Evolutionary conservation across 2,797 vertebrate genomes (phyloP), one percentile per base, ranked within the genome.

Genomic region (Tarsius wallacei): DNA sequence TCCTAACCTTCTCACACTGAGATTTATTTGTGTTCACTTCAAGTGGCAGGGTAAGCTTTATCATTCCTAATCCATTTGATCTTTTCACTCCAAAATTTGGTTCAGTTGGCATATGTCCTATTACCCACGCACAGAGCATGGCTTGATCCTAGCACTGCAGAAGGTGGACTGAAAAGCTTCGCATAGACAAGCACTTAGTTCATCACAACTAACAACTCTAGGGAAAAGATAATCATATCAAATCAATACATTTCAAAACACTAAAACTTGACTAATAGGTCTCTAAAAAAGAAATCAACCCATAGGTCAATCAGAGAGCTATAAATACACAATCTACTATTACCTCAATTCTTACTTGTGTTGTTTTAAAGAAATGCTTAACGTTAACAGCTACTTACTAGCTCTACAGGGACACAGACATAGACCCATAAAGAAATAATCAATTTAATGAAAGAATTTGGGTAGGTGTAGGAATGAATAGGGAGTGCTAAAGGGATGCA

Each of bases 351-450:
- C 71, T 71, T 61, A 77, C n/a, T 74, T 73, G 13, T 59, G 55
- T 63, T 66, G 10, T 84, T 88, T 89, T 82, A 82, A 88, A 95
- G 71, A 83, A 87, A 42, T 81, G 36, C 42, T 89, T 92, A 85
- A 42, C 64, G 53, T 74, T 70, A 94, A 70, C 14, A 66, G 24
- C 49, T 84, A 87, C 31, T 66, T 96, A 63, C 2, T 66, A 14
- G 11, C 14, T 76, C 64, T 87, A 63, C 3, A 70, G 24, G 21
- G 47, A 84, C 80, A 80, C 1, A 84, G 68, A 70, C n/a, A 78
- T 10, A 63, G 47, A 57, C n/a, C 28, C 31, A 66, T 61, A 83
- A 84, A 74, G 7, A 86, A 78, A 47, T 26, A 63, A 85, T 86
- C 49, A 61, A 42, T 93, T 64, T 86, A 91, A 70, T 47, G 33